phyloP scores from a whole-genome alignment of 2,113 vertebrate species.

The Dendrocopos noguchii region DNA sequence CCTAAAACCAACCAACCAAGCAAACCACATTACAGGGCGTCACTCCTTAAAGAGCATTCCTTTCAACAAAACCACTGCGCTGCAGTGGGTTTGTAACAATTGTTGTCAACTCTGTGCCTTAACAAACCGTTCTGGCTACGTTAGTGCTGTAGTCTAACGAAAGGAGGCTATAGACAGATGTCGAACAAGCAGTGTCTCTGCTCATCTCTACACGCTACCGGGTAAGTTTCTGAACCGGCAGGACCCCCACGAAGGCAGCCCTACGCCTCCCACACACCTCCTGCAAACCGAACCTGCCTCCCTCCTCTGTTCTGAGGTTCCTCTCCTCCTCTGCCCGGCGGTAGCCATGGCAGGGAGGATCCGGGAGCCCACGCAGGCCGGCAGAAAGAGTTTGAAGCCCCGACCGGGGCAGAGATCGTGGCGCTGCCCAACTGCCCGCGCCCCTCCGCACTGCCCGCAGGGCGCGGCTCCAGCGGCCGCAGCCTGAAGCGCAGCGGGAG shows the following conservation, averaged over 20 bases:
- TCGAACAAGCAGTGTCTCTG: not conserved
- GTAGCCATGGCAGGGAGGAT: rapidly evolving
- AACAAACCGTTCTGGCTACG: not conserved
- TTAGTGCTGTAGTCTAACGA: rapidly evolving
- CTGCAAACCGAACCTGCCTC: not conserved
- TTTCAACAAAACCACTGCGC: not conserved
- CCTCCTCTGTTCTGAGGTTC: not conserved
- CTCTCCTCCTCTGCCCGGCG: not conserved
- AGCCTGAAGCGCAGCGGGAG: not conserved
- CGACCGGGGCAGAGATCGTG: too few relatives aligned
- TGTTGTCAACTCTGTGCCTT: not conserved
- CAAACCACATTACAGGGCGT: not conserved
- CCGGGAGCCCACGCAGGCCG: not conserved
- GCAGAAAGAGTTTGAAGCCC: not conserved
- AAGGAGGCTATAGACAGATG: not conserved
- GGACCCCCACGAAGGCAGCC: not conserved
- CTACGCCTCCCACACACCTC: not conserved
- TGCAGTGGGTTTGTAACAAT: not conserved
- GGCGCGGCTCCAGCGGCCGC: not conserved
- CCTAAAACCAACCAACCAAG: too few relatives aligned
- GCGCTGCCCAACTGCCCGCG: not conserved
- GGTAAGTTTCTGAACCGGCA: not conserved
- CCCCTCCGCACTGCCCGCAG: not conserved
- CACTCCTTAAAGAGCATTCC: not conserved
- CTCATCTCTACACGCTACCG: not conserved